Conservation (phyloP, 2,797 vertebrate genomes). For the Dicrostonyx torquatus region DNA sequence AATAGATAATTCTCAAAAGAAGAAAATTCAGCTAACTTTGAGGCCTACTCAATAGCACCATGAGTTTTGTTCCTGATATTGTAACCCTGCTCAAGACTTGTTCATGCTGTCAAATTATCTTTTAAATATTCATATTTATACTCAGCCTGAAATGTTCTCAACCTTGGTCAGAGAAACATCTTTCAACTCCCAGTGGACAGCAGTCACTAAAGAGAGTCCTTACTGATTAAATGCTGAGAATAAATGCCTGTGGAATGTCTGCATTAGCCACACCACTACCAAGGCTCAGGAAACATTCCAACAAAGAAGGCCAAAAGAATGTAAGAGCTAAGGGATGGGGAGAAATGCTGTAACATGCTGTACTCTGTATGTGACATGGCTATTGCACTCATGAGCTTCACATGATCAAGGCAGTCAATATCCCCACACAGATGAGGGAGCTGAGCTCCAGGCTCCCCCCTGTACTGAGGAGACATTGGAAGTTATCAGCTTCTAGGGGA, state of each 20-base stretch:
- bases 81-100: neutral
- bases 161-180: neutral
- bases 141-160: neutral
- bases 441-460: neutral
- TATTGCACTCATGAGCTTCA: neutral
- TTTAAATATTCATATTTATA: neutral
- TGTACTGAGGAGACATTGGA: neutral
- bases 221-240: neutral
- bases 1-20: neutral
- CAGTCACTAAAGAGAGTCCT: neutral
- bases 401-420: neutral
- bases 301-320: neutral
- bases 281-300: neutral
- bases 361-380: neutral
- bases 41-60: neutral
- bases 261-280: neutral
- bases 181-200: neutral
- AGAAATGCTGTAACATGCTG: neutral
- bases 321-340: neutral
- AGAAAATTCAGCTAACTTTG: neutral
- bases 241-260: neutral
- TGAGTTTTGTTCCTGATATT: neutral
- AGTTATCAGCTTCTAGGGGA: neutral
- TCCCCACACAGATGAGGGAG: neutral
- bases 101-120: neutral